Percentiles rank a stretch among this genome's conserved stretches.
phyloP scores from a whole-genome alignment of 2,888 invertebrate species.

The Chromoteleia sp. region DNA sequence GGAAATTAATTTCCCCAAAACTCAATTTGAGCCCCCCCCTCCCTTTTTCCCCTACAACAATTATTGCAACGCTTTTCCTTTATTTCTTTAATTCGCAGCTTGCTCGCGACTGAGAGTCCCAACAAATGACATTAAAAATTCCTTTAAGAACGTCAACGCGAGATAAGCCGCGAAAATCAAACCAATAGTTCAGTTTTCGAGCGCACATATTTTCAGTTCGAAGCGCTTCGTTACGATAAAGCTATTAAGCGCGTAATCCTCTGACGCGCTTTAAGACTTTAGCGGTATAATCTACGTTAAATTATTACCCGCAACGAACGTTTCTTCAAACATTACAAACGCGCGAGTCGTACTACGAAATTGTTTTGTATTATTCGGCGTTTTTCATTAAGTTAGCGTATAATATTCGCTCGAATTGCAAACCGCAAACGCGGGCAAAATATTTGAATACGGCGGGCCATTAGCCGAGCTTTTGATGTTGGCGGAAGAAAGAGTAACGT shows the following conservation, averaged over 20 bases:
- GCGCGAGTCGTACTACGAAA: background rate
- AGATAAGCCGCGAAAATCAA: slow-evolving; percentile 44
- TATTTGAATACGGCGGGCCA: slow-evolving; percentile 1
- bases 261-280: slow-evolving; percentile 31
- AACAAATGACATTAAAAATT: too few relatives aligned
- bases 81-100: too few relatives aligned
- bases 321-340: slow-evolving; percentile 1
- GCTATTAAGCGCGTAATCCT: slow-evolving; percentile 41
- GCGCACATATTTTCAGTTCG: slow-evolving; percentile 38
- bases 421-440: background rate
- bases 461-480: slow-evolving; percentile 16
- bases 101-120: too few relatives aligned
- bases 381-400: slow-evolving; percentile 15
- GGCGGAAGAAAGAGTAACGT: slow-evolving; percentile 9
- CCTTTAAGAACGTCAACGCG: too few relatives aligned
- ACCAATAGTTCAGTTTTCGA: slow-evolving; percentile 16
- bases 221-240: slow-evolving; percentile 4
- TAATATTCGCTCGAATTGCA: background rate
- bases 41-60: too few relatives aligned
- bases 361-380: background rate
- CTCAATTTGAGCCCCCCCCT: too few relatives aligned
- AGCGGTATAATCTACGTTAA: slow-evolving; percentile 37
- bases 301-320: slow-evolving; percentile 18
- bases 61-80: too few relatives aligned
- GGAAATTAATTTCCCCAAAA: too few relatives aligned